Evolutionary conservation across 2,888 invertebrate species (phyloP), one percentile per base, ranked within the genome.

Genomic region (Nephrotoma guestfalica): DNA sequence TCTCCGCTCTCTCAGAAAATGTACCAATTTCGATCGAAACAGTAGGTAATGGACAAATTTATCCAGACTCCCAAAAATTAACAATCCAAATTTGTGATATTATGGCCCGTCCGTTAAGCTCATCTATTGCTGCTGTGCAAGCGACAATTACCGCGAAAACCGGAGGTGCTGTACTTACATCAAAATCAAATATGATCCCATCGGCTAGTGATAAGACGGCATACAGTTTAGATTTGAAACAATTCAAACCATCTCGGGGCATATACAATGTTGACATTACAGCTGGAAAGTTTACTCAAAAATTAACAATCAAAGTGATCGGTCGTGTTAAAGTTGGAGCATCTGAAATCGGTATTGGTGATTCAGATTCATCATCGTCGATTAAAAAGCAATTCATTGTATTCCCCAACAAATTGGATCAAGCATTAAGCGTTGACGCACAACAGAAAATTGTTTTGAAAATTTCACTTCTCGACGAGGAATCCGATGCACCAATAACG

Each of bases 371-470:
- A 88, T 95, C 96, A 2, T 95, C 96, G 41, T 95, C 96, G 87
- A 95, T 97, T 0, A 96, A 96, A 90, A 92, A 97, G 87, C 94
- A 92, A 87, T 96, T 96, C 88, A 93, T 98, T 5, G 91, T 92
- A 0, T 94, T 95, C 90, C 97, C 97, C 0, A 93, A 94, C 87
- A 96, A 96, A 90, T 91, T 97, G 43, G 89, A 92, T 0, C 93
- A 94, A 84, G 92, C 93, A 9, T 92, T 98, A 18, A 95, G 96
- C 89, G 97, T 97, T 6, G 99, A 99, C 92, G 95, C 95, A 88
- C 95, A 97, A 89, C 98, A 99, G 91, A 97, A 96, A 92, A 92
- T 99, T 87, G 92, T 96, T 0, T 92, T 98, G 88, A 96, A 96
- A 91, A 96, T 98, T 90, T 92, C 93, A 0, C 92, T 99, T 13